Conservation (phyloP, 2,888 invertebrate species). For the Diarsia mendica region DNA sequence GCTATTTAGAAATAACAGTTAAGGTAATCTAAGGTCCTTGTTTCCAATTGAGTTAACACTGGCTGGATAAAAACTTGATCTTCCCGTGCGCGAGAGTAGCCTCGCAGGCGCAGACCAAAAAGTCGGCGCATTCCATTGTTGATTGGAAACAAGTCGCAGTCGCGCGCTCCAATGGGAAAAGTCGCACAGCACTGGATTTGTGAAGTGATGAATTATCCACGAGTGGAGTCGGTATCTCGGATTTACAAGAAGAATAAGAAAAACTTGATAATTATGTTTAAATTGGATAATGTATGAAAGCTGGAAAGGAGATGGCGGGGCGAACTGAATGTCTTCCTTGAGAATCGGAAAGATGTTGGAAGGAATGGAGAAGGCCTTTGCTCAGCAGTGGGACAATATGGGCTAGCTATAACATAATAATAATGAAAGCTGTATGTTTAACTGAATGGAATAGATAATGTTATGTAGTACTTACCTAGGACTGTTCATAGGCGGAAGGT, state of each 20-base stretch:
- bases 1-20: slow-evolving; percentile 72
- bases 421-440: neutral
- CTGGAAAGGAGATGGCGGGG: neutral
- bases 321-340: too few relatives aligned
- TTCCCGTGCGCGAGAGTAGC: slow-evolving; percentile 71
- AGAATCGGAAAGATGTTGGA: too few relatives aligned
- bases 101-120: slow-evolving; percentile 82
- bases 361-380: too few relatives aligned
- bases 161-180: slow-evolving; percentile 84
- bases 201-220: slow-evolving; percentile 66
- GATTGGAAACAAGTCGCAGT: slow-evolving; percentile 87
- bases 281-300: neutral
- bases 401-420: too few relatives aligned
- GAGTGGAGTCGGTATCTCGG: slow-evolving; percentile 75
- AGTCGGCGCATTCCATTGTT: slow-evolving; percentile 87
- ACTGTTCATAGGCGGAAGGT: neutral
- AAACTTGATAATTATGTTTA: neutral
- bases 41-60: slow-evolving; percentile 77
- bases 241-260: neutral
- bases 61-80: slow-evolving; percentile 81
- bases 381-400: too few relatives aligned
- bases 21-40: slow-evolving; percentile 75
- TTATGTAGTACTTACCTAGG: neutral
- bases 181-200: slow-evolving; percentile 76
- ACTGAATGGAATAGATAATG: neutral